These are phyloP conservation scores for Potamarius usumacintae DNA, from an alignment of 2,113 vertebrate species.

Conservation along the genomic window DNA sequence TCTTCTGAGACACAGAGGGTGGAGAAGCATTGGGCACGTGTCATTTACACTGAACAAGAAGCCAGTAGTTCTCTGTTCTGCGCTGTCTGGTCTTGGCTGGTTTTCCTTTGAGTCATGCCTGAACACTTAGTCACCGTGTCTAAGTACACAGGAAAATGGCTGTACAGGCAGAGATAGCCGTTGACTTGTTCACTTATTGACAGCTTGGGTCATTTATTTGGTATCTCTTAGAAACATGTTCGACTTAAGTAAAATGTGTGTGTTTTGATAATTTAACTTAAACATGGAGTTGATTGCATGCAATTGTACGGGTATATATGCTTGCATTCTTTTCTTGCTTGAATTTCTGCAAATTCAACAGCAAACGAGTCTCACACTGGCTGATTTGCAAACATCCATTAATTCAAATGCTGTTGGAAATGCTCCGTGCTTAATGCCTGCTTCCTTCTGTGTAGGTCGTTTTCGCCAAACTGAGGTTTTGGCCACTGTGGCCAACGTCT, in stretches of 20 bases:
- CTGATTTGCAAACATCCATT: background rate
- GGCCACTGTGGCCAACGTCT: conserved; percentile 94
- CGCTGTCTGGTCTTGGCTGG: conserved; percentile 30
- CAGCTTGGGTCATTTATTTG: background rate
- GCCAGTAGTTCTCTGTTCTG: conserved; percentile 19
- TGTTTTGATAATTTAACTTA: background rate
- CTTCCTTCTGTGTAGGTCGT: conserved; percentile 76
- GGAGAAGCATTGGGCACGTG: background rate
- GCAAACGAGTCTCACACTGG: background rate
- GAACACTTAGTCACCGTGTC: conserved; percentile 38
- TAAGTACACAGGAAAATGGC: conserved; percentile 14
- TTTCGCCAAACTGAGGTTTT: conserved; percentile 98
- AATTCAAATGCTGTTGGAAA: background rate
- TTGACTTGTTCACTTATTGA: conserved; percentile 5
- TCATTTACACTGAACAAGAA: conserved; percentile 14
- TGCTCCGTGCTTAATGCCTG: background rate
- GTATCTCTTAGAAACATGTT: background rate
- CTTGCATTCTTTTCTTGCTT: background rate
- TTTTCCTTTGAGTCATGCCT: conserved; percentile 40
- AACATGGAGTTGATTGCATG: background rate
- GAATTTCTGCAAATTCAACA: background rate
- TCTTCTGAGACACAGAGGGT: conserved; percentile 8
- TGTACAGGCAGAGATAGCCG: conserved; percentile 38
- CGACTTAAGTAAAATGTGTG: background rate
- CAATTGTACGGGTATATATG: too few relatives aligned